phyloP scores from a whole-genome alignment of 2,797 vertebrate genomes.

The Rachycentron canadum region DNA sequence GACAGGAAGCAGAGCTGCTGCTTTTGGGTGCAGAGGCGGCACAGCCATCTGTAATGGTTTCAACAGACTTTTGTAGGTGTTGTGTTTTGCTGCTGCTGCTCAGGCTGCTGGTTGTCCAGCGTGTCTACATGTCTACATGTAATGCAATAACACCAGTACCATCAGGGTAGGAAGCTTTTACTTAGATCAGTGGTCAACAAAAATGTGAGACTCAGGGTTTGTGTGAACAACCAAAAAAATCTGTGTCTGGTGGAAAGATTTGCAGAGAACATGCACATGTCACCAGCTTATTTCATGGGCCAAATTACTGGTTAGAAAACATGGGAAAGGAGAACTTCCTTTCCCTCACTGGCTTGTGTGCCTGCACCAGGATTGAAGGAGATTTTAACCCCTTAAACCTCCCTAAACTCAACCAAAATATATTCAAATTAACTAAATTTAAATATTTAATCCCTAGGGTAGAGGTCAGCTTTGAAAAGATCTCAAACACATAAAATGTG shows the following conservation, averaged over 20 bases:
- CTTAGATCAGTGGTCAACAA: constrained; percentile 30
- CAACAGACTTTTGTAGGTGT: constrained; percentile 46
- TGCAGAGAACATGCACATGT: constrained; percentile 38
- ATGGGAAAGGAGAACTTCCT: constrained; percentile 40
- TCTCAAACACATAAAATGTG: too few relatives aligned
- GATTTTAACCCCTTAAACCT: constrained; percentile 1
- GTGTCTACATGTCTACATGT: too few relatives aligned
- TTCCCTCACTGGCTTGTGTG: constrained; percentile 27
- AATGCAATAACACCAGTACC: background rate
- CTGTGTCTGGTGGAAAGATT: constrained; percentile 57
- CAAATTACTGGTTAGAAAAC: constrained; percentile 62
- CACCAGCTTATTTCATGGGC: constrained; percentile 18
- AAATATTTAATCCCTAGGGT: too few relatives aligned
- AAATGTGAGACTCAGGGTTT: constrained; percentile 16
- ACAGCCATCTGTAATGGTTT: constrained; percentile 60
- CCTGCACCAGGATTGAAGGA: constrained; percentile 5
- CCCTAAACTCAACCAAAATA: constrained; percentile 7
- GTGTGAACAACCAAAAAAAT: constrained; percentile 15
- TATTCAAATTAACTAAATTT: constrained; percentile 6
- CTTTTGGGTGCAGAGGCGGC: constrained; percentile 31
- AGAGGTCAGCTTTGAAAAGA: too few relatives aligned
- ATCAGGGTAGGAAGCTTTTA: constrained; percentile 10
- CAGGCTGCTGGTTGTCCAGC: constrained; percentile 2
- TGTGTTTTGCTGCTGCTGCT: constrained; percentile 21
- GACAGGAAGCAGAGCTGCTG: constrained; percentile 80